Conservation (phyloP, 2,888 invertebrate species). For the Andrena minutula region DNA sequence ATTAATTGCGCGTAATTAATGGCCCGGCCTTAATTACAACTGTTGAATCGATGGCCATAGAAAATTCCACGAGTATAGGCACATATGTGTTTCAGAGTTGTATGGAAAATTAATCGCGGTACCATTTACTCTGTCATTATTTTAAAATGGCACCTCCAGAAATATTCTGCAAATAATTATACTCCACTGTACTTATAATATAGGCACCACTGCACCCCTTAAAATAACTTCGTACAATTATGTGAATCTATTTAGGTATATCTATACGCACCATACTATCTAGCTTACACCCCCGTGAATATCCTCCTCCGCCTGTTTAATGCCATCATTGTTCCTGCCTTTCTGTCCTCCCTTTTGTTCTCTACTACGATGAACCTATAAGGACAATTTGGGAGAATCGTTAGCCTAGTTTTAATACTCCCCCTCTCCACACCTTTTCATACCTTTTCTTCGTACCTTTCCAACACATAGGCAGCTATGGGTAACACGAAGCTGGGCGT, state of each 20-base stretch:
- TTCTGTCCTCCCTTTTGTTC: conserved; percentile 9
- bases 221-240: conserved; percentile 5
- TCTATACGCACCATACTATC: neutral
- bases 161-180: neutral
- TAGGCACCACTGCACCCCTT: neutral
- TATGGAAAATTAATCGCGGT: neutral
- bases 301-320: neutral
- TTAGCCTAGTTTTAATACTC: conserved; percentile 56
- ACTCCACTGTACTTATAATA: neutral
- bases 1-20: conserved; percentile 37
- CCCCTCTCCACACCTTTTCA: conserved; percentile 20
- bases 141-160: no score
- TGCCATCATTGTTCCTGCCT: conserved; percentile 6
- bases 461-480: conserved; percentile 24
- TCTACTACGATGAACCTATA: conserved; percentile 33
- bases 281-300: neutral
- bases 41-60: neutral
- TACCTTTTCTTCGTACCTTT: conserved; percentile 21
- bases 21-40: conserved; percentile 22
- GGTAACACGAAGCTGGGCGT: conserved; percentile 56
- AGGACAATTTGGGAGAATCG: conserved; percentile 35
- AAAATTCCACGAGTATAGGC: conserved; percentile 1
- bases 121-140: neutral
- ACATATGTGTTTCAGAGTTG: neutral
- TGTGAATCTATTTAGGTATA: conserved; percentile 6